Base-by-base conservation (phyloP, 2,113 vertebrate species). In the Rhinichthys klamathensis region DNA sequence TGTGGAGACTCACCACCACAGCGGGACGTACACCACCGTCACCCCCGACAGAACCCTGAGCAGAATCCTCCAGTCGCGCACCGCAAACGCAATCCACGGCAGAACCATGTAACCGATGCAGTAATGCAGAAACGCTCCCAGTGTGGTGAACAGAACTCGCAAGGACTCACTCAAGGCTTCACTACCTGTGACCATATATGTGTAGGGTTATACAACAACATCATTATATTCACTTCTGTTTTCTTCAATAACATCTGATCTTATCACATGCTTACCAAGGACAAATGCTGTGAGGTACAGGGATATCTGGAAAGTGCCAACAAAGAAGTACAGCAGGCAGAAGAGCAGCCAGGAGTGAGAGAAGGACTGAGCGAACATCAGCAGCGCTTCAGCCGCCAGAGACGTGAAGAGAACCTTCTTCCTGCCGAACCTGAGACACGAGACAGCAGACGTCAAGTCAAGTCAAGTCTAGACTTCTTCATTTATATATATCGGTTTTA, bases 261-360 rank as follows among this genome's bases (percentile, higher is more conserved):
- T 41, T 7, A 74, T 25, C n/a, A 9, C 23, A 6, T 75, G 25
- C 91, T 23, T 95, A 98, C 97, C 97, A 35, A 99, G 94, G 79
- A 99, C 97, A 94, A 98, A 99, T 0, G 97, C 97, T 85, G 97
- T 96, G 85, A 99, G 96, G 38, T 98, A 99, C 91, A 98, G 92
- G 49, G 97, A 98, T 58, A 98, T 96, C 92, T 98, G 97, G 60
- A 96, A 97, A 92, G 97, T 95, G 88, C 97, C 97, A 15, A 98
- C 95, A 60, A 98, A 94, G 84, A 97, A 73, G 89, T 97, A 98
- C 77, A 97, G 91, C 86, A 97, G 70, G 0, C 97, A 94, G 88
- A 97, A 99, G 95, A 97, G 96, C 90, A 94, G 95, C 93, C 96
- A 98, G 65, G 93, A 98, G 25, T 89, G 93, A 11, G 96, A 97